Conservation (phyloP, 2,113 vertebrate genomes). For the Alligator mississippiensis region DNA sequence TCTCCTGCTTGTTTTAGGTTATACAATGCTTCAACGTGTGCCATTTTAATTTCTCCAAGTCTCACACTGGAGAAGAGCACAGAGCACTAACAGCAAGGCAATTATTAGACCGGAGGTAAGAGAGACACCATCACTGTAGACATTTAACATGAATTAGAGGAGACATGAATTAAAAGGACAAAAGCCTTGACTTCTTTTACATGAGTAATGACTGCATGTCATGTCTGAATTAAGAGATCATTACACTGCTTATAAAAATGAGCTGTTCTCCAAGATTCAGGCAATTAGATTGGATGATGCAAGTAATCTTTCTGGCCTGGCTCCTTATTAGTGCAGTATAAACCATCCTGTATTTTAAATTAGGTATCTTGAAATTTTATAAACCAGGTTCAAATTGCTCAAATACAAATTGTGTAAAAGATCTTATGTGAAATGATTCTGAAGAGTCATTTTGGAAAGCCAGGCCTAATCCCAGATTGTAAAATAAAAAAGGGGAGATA, state of each 20-base stretch:
- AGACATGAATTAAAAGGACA: background rate
- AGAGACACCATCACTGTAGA: background rate
- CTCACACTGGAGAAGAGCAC: background rate
- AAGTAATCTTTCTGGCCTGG: background rate
- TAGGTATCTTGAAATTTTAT: background rate
- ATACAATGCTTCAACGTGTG: too few relatives aligned
- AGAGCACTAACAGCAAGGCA: background rate
- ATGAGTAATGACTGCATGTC: too few relatives aligned
- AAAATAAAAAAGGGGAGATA: background rate
- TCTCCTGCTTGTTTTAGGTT: too few relatives aligned
- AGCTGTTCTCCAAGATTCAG: background rate
- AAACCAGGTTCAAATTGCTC: background rate
- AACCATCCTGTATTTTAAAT: background rate
- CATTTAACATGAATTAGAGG: background rate
- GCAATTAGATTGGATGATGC: background rate
- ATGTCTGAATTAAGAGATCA: background rate
- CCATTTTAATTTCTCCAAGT: background rate
- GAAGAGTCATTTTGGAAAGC: fast-evolving
- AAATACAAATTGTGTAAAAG: background rate
- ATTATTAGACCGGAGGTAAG: background rate
- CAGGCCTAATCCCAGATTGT: background rate
- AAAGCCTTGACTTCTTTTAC: too few relatives aligned
- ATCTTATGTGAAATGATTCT: background rate
- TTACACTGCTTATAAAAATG: background rate
- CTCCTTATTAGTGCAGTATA: background rate